Evolutionary conservation across 1,140 invertebrate species (phyloP), one percentile per base, ranked within the genome.

Genomic region (Odontomachus brunneus): DNA sequence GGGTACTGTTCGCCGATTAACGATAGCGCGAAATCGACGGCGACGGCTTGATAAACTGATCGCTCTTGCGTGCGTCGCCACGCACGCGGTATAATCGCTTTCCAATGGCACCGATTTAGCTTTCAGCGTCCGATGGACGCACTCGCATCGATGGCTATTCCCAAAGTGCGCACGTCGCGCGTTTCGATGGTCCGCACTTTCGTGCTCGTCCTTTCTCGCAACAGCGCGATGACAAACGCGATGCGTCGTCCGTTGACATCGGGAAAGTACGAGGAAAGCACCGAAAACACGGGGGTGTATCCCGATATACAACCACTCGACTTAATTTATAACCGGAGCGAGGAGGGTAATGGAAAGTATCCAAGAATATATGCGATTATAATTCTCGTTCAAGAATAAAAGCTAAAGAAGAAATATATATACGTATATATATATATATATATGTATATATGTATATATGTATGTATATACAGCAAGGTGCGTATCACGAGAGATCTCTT

Each of bases 31-130:
- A 55, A 12, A 65, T 24, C 19, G 48, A n/a, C n/a, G 19, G 29
- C 75, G 17, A 12, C 49, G 22, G 9, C 55, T 69, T 78, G 65
- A 71, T 80, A 80, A 80, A 80, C 38, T 29, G 51, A 44, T 76
- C 53, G 22, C 49, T 57, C 44, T 78, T 26, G 59, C 44, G 26
- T n/a, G 3, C 44, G 12, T 24, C 51, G 29, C 22, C 11, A 55
- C 26, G 48, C 63, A 53, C 38, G 26, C 74, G 74, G 24, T 76
- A 38, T 76, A 76, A 76, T 76, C 57, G 60, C 65, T 80, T 80
- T 80, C 38, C 53, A 24, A 80, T 76, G 19, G 19, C 29, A 29
- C 26, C 19, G 48, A n/a, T 51, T 24, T 53, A 48, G 15, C 14
- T 66, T 19, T 44, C 38, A 11, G 24, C 22, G 26, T 38, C 19